phyloP scores from a whole-genome alignment of 23 tunicate species.

The Halocynthia roretzi region DNA sequence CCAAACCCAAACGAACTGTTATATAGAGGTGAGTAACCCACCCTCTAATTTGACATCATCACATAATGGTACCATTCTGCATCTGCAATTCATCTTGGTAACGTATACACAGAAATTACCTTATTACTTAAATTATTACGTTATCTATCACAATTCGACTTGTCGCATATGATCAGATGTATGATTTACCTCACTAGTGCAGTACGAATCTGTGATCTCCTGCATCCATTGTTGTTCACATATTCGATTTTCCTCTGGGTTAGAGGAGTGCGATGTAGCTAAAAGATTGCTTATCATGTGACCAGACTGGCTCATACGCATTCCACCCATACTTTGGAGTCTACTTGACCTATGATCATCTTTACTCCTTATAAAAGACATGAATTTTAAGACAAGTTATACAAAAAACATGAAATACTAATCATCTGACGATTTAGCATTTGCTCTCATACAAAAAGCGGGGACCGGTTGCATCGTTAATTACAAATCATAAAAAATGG shows the following conservation, averaged over 20 bases:
- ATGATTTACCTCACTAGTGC: slow-evolving; percentile 12
- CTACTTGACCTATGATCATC: not conserved
- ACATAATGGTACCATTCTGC: too few species aligned
- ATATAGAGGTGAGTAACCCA: too few species aligned
- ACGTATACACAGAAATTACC: too few species aligned
- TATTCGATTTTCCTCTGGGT: not conserved
- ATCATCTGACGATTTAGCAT: not conserved
- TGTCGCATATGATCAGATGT: too few species aligned
- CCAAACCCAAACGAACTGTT: too few species aligned
- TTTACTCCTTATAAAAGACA: not conserved
- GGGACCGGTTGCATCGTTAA: not conserved
- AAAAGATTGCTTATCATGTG: slow-evolving; percentile 56
- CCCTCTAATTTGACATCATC: too few species aligned
- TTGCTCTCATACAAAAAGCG: not conserved
- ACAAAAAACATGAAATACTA: too few species aligned
- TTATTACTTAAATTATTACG: too few species aligned
- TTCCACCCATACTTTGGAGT: slow-evolving; percentile 40
- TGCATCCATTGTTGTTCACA: slow-evolving; percentile 18
- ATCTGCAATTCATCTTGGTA: too few species aligned
- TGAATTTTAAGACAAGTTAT: not conserved
- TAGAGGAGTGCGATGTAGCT: slow-evolving; percentile 2
- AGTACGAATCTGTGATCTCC: slow-evolving; percentile 4
- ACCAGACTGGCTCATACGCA: slow-evolving; percentile 53
- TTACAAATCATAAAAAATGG: too few species aligned
- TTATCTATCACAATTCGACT: too few species aligned